Percentiles rank a stretch among this genome's conserved stretches.
These are phyloP conservation scores for Mugil cephalus DNA, from an alignment of 2,113 vertebrate species.

Conservation along the genomic window DNA sequence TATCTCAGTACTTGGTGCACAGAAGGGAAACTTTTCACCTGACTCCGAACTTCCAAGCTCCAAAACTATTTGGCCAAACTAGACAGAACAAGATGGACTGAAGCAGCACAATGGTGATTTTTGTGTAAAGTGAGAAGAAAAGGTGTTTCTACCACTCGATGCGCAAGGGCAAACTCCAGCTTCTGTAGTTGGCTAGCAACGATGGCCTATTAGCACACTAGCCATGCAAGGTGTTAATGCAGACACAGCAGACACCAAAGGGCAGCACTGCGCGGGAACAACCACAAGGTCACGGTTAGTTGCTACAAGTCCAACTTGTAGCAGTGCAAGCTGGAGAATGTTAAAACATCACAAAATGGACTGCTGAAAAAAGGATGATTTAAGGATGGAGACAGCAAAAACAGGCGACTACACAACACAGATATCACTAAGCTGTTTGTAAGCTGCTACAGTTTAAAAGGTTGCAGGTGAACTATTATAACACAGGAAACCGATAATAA, in stretches of 20 bases:
- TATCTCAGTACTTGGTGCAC: background rate
- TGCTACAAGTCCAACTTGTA: background rate
- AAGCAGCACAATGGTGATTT: background rate
- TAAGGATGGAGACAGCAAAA: slow-evolving; percentile 13
- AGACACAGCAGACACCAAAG: slow-evolving; percentile 44
- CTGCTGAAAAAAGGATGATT: background rate
- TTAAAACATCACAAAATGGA: slow-evolving; percentile 21
- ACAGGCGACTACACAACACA: slow-evolving; percentile 25
- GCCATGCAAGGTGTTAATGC: slow-evolving; percentile 73
- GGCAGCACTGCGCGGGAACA: slow-evolving; percentile 67
- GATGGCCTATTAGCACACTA: slow-evolving; percentile 35
- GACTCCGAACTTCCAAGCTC: background rate
- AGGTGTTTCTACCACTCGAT: slow-evolving; percentile 60
- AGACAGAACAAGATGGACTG: background rate
- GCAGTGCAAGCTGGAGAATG: slow-evolving; percentile 8
- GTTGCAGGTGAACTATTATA: slow-evolving; percentile 21
- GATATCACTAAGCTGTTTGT: background rate
- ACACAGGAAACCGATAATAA: background rate
- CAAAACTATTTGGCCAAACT: background rate
- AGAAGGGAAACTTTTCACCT: background rate
- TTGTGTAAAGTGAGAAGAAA: slow-evolving; percentile 35
- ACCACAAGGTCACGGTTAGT: slow-evolving; percentile 63
- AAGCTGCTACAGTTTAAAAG: background rate
- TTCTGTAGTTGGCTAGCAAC: slow-evolving; percentile 44
- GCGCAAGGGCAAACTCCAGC: slow-evolving; percentile 31